Base-by-base conservation (phyloP, 2,797 vertebrate genomes). In the Glossophaga mutica region DNA sequence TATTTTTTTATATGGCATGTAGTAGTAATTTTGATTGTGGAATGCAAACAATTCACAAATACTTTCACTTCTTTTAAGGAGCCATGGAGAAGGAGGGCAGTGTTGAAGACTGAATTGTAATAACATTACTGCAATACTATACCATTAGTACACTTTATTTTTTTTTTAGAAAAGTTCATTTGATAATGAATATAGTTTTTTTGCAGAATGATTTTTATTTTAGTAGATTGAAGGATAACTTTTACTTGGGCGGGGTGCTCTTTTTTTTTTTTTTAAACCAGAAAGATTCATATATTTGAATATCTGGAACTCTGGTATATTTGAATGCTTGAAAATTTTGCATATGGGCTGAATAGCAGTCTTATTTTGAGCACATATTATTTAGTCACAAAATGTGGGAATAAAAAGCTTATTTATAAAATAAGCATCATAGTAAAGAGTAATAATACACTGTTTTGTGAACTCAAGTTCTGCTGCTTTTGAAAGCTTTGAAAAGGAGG, bases 321-420 rank as follows among this genome's bases (percentile, higher is more conserved):
- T 24, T 77, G 22, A n/a, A 84, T 44, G 16, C 16, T 24, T 77
- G 22, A n/a, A 89, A 71, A 88, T 10, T 68, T 34, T 85, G 16
- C 39, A 62, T 79, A 12, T 16, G 46, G 29, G 22, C 32, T 83
- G 15, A 87, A 44, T 18, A 88, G 26, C 68, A 50, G 16, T 50
- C 44, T n/a, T 82, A 19, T 37, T 90, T 93, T 86, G 91, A 92
- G 93, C 1, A 32, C 55, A 32, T 59, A 95, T 78, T 34, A 62
- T 71, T 95, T 78, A 90, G 55, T 59, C 44, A 90, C 86, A 82
- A 96, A 85, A 59, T 39, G 89, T 37, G 26, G 74, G 12, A 87
- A 91, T 83, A 94, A 84, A 97, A 97, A 86, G 48, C 59, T 73
- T 84, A 55, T 77, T 88, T 94, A 62, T 90, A 87, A 95, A 95